phyloP scores from a whole-genome alignment of 2,888 invertebrate species.

The Pyrrhia umbra region DNA sequence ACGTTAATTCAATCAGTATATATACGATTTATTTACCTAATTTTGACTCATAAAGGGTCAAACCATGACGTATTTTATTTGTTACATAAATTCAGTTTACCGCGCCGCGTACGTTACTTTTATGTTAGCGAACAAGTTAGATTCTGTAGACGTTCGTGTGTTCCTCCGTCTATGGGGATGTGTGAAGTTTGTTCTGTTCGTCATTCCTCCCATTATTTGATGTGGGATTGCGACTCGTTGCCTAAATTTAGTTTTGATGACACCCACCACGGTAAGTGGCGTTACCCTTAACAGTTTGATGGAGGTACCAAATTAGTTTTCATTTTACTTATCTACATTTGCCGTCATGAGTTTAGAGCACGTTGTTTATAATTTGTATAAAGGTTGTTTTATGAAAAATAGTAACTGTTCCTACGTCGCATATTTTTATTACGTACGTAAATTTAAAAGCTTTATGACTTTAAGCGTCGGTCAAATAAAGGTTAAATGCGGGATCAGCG shows the following conservation, averaged over 20 bases:
- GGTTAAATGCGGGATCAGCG: background rate
- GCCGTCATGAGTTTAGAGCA: background rate
- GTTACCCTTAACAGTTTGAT: conserved; percentile 68
- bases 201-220: conserved; percentile 85
- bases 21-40: too few species aligned
- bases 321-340: conserved; percentile 29
- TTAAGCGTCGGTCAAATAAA: background rate
- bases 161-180: conserved; percentile 65
- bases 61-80: too few species aligned
- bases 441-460: conserved; percentile 2
- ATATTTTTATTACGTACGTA: too few species aligned
- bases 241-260: conserved; percentile 84
- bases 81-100: too few species aligned
- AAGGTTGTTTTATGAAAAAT: background rate
- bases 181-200: conserved; percentile 83
- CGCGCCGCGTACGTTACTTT: background rate
- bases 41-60: too few species aligned
- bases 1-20: too few species aligned
- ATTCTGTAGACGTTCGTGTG: conserved; percentile 58
- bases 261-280: conserved; percentile 75
- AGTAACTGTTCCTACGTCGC: too few species aligned
- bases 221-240: conserved; percentile 82
- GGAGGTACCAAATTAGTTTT: conserved; percentile 67
- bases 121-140: conserved; percentile 24
- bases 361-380: background rate